Evolutionary conservation across 2,888 invertebrate species (phyloP).

Genomic region (Aplocera efformata): DNA sequence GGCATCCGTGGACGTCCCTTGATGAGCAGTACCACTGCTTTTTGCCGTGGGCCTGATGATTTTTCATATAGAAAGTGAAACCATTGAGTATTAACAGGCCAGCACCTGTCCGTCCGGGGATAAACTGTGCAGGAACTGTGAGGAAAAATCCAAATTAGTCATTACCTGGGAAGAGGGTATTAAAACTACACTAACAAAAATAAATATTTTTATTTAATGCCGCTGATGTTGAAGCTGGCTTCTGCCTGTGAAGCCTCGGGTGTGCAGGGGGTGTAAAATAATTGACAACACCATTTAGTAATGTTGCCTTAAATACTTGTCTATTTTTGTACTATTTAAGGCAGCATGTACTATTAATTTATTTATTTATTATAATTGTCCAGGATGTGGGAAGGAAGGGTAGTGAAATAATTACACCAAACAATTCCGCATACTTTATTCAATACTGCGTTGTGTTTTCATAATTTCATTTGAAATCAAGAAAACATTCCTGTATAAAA

Average conservation of each 20-base stretch:
- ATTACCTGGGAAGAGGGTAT: constrained; percentile 27
- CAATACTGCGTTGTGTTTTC: constrained; percentile 5
- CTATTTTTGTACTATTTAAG: constrained; percentile 11
- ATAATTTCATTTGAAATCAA: constrained; percentile 6
- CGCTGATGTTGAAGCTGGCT: neutral
- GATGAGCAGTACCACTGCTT: constrained; percentile 77
- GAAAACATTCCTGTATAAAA: constrained; percentile 3
- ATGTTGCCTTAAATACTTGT: neutral
- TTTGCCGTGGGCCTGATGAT: constrained; percentile 72
- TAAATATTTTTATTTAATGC: constrained; percentile 8
- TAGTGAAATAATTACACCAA: constrained; percentile 17
- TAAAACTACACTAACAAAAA: constrained; percentile 25
- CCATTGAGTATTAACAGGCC: constrained; percentile 68
- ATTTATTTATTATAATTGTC: constrained; percentile 10
- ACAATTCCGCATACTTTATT: constrained; percentile 18
- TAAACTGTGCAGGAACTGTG: constrained; percentile 73
- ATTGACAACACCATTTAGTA: neutral
- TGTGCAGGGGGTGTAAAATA: too few species aligned
- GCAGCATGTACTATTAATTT: constrained; percentile 2
- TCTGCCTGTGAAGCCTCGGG: too few species aligned
- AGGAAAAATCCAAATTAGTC: constrained; percentile 23
- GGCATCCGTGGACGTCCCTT: constrained; percentile 67
- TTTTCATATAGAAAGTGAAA: constrained; percentile 75
- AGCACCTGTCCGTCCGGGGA: constrained; percentile 70
- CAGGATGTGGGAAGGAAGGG: constrained; percentile 5